Evolutionary conservation across 2,888 invertebrate species (phyloP), one percentile per base, ranked within the genome.

Genomic region (Coremacera marginata): DNA sequence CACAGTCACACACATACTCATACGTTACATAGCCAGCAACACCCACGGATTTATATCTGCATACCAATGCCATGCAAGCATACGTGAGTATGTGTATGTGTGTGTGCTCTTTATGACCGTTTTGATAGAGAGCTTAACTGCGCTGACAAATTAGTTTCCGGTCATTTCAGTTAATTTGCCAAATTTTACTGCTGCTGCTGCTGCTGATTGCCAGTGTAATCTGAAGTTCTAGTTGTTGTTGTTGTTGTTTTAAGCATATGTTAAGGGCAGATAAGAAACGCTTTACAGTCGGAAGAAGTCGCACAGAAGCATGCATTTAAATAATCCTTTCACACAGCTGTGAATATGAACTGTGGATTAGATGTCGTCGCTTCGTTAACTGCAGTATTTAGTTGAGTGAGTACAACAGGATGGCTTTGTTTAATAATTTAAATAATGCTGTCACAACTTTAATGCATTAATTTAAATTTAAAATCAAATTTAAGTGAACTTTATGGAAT

Each of bases 101-200:
- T 11, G 14, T 60, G 55, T 22, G 55, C 55, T 19, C 22, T 19
- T 60, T 60, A 27, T 60, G 60, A 14, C 27, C 16, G 22, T 14
- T 0, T 34, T 19, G 22, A 25, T 19, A 19, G 2, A 37, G 11
- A 67, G 68, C 68, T 68, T 68, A 68, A 51, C 22, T 19, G 49
- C 27, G 27, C 27, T 22, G 68, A 68, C 68, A 68, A 68, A 68
- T 68, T 68, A 68, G 68, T 68, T 68, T 68, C 68, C 68, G 68
- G 68, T 68, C 68, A 51, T 49, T 68, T 68, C 68, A 51, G 49
- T 49, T 51, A 49, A 68, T 68, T 68, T 52, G 68, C 7, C 22
- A 51, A 25, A 22, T 22, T 51, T 31, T 37, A 37, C 37, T 37
- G 14, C 44, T 44, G 14, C 27, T 34, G 5, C 63, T 44, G 37